Base-by-base conservation (phyloP, 1,140 invertebrate species). In the Drosophila parvula region DNA sequence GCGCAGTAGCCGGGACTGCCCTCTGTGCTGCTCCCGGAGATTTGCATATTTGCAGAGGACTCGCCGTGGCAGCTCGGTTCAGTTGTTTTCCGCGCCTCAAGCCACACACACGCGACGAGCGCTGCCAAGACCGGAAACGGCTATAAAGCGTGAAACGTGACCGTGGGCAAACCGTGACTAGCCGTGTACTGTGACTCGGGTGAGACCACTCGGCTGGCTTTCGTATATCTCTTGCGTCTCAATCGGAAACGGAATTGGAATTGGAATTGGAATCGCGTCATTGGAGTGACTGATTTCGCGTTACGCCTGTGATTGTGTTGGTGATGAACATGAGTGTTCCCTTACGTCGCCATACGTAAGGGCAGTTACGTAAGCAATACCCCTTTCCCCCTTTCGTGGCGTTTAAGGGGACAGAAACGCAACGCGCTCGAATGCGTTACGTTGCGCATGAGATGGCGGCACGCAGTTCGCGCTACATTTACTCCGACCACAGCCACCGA, bases 381-480 rank as follows among this genome's bases (percentile, higher is more conserved):
- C 1, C 16, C 36, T 10, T 4, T 9, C 8, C 32, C 34, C 43
- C 51, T 16, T 16, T 30, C 64, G 34, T 5, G 22, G 18, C 36
- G 18, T 32, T 22, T 32, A 60, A 40, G 12, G 53, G 47, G 34
- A 58, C 22, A 67, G 43, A 57, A 84, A 73, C 65, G 65, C 71
- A 71, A 64, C 75, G 71, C 82, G 79, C 67, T 74, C 71, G 84
- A 83, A 78, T 83, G 83, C 83, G 71, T 83, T 64, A 78, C 83
- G 76, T 71, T 88, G 80, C 83, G 83, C 83, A 83, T 89, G 84
- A 88, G 76, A 88, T 88, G 84, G 84, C 84, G 84, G 84, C 84
- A 88, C 84, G 84, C 84, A 89, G 78, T 89, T 88, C 84, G 77
- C 84, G 84, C 81, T 89, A 88, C 84, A 88, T 89, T 88, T 86